Evolutionary conservation across 2,113 vertebrate species (phyloP).

Genomic region (Zapornia atra): DNA sequence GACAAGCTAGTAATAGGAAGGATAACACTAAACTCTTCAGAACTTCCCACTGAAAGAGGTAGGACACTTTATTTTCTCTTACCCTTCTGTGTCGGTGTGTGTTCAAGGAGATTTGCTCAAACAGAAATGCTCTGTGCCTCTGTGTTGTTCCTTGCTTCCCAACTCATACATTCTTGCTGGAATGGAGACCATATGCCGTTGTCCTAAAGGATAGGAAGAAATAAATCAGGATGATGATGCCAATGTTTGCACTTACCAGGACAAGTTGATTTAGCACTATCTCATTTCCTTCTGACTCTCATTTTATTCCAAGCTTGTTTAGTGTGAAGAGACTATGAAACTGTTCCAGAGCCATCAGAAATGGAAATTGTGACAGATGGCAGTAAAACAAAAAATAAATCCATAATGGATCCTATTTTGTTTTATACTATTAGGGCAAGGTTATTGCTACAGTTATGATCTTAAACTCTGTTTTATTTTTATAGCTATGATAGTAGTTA

Average conservation of each 20-base stretch:
- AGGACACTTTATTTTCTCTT: neutral
- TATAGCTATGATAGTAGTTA: conserved; percentile 47
- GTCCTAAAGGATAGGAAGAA: neutral
- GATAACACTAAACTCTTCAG: neutral
- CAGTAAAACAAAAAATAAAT: conserved; percentile 37
- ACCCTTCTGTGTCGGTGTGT: neutral
- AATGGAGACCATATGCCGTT: neutral
- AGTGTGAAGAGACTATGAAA: conserved; percentile 42
- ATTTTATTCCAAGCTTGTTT: conserved; percentile 61
- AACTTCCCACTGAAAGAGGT: neutral
- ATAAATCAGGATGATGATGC: conserved; percentile 18
- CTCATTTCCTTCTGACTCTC: conserved; percentile 52
- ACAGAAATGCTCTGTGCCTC: neutral
- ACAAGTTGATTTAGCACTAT: conserved; percentile 19
- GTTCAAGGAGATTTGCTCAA: neutral
- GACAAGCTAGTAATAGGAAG: neutral
- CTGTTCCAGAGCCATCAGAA: conserved; percentile 48
- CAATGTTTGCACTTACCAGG: conserved; percentile 48
- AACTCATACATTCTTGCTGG: neutral
- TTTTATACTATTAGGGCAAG: conserved; percentile 59
- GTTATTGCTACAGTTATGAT: conserved; percentile 64
- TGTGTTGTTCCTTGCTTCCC: neutral
- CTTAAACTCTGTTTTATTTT: conserved; percentile 62
- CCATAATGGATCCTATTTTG: conserved; percentile 49
- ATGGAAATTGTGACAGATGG: conserved; percentile 66